These are phyloP conservation scores for Bombus superbus DNA, from an alignment of 1,140 invertebrate species.

Conservation along the genomic window DNA sequence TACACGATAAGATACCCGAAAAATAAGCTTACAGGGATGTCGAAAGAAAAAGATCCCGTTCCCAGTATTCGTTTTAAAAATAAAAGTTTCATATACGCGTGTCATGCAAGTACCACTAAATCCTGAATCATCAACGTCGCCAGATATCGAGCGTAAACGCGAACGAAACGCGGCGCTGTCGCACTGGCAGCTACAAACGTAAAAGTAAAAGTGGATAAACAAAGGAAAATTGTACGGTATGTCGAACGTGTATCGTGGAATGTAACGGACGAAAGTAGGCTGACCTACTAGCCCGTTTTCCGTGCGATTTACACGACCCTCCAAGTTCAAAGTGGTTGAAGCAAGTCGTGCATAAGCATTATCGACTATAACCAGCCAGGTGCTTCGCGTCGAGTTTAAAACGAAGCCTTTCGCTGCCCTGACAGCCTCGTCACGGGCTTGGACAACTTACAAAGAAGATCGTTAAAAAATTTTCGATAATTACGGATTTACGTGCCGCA, in stretches of 20 bases:
- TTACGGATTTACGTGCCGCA: not conserved
- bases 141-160: not conserved
- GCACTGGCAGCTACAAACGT: not conserved
- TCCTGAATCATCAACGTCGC: not conserved
- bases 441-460: constrained; percentile 13
- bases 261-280: constrained; percentile 27
- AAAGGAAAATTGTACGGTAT: constrained; percentile 10
- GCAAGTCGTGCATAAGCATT: constrained; percentile 73
- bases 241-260: not conserved
- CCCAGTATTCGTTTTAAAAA: not conserved
- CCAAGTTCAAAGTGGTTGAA: constrained; percentile 74
- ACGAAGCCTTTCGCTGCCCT: constrained; percentile 47
- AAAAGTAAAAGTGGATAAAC: constrained; percentile 48
- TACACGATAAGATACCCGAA: not conserved
- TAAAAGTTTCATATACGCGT: not conserved
- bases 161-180: not conserved
- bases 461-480: constrained; percentile 30
- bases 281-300: constrained; percentile 75
- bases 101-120: not conserved
- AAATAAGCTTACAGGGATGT: not conserved
- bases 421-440: not conserved
- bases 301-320: constrained; percentile 71
- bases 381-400: constrained; percentile 45
- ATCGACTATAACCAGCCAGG: constrained; percentile 56
- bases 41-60: not conserved